A percentile compares a stretch with the other conserved stretches of the same genome.
Conservation (phyloP, 2,113 vertebrate species). For the Oryzias javanicus region DNA sequence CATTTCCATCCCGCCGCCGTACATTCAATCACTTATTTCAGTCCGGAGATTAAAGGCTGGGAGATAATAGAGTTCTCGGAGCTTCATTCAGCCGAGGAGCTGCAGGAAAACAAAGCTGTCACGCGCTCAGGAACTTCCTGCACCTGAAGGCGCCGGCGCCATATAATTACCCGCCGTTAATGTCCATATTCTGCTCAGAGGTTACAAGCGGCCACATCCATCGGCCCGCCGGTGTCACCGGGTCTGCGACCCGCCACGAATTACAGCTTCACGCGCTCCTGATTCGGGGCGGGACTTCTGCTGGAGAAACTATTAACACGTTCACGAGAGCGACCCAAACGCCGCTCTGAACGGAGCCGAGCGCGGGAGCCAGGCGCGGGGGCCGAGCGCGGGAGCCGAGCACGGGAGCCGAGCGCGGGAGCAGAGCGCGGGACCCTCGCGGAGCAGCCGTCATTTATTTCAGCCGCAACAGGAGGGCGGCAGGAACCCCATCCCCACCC, state of each 20-base stretch:
- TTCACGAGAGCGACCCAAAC: no score
- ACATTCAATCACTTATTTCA: conserved; percentile 63
- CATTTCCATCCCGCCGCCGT: conserved; percentile 55
- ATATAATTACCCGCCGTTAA: conserved; percentile 23
- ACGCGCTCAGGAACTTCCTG: conserved; percentile 24
- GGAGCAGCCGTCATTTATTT: conserved; percentile 43
- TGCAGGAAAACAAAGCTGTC: conserved; percentile 39
- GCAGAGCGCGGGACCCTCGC: no score
- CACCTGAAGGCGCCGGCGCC: conserved; percentile 23
- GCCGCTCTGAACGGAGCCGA: no score
- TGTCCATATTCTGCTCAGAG: neutral
- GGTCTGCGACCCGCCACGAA: conserved; percentile 14
- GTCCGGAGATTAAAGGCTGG: conserved; percentile 56
- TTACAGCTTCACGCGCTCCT: conserved; percentile 3
- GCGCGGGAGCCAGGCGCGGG: no score
- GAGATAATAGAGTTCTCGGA: conserved; percentile 52
- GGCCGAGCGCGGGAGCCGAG: no score
- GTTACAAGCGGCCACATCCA: neutral
- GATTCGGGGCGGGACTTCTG: no score
- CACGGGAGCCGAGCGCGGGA: no score
- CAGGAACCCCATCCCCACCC: conserved; percentile 45
- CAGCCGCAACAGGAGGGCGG: conserved; percentile 49
- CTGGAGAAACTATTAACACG: no score
- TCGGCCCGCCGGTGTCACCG: conserved; percentile 11
- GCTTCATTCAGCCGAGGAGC: conserved; percentile 28